These are phyloP conservation scores for Aphidius colemani DNA, from an alignment of 2,888 invertebrate genomes.

Conservation along the genomic window DNA sequence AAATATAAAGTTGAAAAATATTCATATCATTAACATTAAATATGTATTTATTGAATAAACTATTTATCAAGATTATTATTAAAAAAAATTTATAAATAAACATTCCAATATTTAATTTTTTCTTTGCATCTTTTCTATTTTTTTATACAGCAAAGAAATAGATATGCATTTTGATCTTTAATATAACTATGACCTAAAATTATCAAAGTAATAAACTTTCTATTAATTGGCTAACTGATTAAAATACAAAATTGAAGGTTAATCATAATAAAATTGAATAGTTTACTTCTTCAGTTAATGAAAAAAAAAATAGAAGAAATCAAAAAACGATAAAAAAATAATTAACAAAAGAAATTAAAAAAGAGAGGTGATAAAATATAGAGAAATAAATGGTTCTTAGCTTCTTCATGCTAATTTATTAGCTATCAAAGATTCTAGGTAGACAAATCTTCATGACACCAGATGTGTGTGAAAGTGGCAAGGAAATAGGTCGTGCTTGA, in stretches of 20 bases:
- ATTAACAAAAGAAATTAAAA: neutral
- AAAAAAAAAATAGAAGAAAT: neutral
- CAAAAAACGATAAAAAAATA: neutral
- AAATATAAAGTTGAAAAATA: conserved; percentile 3
- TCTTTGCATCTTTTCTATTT: no score
- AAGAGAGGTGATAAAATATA: conserved; percentile 23
- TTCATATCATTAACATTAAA: no score
- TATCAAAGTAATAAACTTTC: conserved; percentile 37
- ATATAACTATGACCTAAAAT: conserved; percentile 32
- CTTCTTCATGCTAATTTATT: conserved; percentile 24
- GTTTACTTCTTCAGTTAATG: neutral
- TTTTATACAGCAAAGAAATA: no score
- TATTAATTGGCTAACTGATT: conserved; percentile 30
- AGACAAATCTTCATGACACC: conserved; percentile 36
- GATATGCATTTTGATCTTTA: no score
- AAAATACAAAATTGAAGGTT: conserved; percentile 18
- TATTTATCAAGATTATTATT: no score
- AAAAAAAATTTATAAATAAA: no score
- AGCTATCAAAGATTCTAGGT: conserved; percentile 18
- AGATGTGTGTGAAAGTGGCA: conserved; percentile 39
- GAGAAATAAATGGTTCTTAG: conserved; percentile 23
- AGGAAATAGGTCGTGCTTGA: conserved; percentile 37
- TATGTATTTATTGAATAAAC: no score
- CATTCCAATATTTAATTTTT: no score
- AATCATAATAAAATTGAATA: conserved; percentile 7